These are phyloP conservation scores for Pomacea maculata DNA, from an alignment of 1,140 invertebrate species.

Conservation along the genomic window DNA sequence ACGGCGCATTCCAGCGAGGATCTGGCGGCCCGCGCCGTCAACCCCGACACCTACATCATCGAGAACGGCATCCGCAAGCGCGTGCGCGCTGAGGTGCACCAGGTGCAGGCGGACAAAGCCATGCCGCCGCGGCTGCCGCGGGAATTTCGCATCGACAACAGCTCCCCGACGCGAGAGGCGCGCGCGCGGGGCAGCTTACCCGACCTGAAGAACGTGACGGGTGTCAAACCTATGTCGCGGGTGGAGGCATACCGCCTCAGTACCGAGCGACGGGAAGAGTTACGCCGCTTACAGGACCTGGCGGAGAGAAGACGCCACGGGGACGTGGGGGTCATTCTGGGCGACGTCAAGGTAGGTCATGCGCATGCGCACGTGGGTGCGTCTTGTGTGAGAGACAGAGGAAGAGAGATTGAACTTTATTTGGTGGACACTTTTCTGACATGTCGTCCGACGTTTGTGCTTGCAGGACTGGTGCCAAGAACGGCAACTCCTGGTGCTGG, in stretches of 20 bases:
- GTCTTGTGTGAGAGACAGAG: background rate
- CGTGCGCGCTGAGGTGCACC: constrained; percentile 51
- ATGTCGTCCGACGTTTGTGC: constrained; percentile 14
- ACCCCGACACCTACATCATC: constrained; percentile 63
- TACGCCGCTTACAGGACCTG: constrained; percentile 89
- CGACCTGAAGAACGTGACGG: constrained; percentile 76
- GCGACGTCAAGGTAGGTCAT: constrained; percentile 82
- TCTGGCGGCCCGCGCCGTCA: constrained; percentile 43
- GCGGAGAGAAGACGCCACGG: constrained; percentile 72
- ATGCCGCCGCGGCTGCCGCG: constrained; percentile 54
- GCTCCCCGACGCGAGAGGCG: constrained; percentile 27
- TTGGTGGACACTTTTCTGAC: background rate
- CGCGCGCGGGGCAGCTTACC: constrained; percentile 77
- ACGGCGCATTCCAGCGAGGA: constrained; percentile 60
- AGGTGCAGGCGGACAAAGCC: constrained; percentile 62
- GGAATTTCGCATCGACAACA: constrained; percentile 82
- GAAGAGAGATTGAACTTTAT: background rate
- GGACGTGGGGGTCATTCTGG: constrained; percentile 62
- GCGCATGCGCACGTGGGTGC: background rate
- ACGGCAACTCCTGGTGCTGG: constrained; percentile 93
- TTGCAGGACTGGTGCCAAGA: constrained; percentile 97
- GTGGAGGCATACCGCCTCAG: constrained; percentile 95
- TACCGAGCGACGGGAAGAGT: constrained; percentile 90
- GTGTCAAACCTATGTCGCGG: constrained; percentile 82
- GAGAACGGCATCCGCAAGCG: constrained; percentile 66